Conservation (phyloP, 2,113 vertebrate genomes). For the Salvator merianae region DNA sequence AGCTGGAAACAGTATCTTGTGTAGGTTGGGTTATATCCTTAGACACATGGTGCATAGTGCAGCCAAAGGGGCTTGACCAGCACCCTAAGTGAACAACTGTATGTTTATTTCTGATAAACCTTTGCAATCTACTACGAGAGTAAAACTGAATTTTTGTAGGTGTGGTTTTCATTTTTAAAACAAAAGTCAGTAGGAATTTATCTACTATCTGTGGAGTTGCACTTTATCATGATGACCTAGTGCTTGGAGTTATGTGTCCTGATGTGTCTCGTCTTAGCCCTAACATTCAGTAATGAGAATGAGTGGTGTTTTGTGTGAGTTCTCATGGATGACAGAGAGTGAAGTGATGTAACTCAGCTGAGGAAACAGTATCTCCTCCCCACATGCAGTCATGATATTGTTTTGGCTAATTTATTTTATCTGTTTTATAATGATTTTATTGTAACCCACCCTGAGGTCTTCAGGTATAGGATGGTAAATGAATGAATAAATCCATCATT, state of each 20-base stretch:
- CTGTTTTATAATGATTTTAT: no score
- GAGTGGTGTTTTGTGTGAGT: constrained; percentile 74
- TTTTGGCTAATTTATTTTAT: no score
- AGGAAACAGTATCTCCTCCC: no score
- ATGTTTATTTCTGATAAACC: neutral
- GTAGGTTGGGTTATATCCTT: neutral
- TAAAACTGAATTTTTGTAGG: neutral
- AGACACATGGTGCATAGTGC: no score
- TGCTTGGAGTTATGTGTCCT: constrained; percentile 75
- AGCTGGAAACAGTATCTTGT: no score
- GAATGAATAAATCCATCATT: no score
- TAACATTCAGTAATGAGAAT: constrained; percentile 72
- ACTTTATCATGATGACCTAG: constrained; percentile 66
- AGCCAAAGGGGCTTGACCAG: neutral
- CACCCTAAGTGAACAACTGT: neutral
- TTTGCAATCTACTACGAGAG: neutral
- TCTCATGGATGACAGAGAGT: constrained; percentile 74
- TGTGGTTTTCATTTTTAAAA: constrained; percentile 62
- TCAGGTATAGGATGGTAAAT: no score
- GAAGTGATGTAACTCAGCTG: constrained; percentile 76
- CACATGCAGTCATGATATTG: no score
- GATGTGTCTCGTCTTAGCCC: constrained; percentile 66
- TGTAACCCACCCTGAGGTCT: no score
- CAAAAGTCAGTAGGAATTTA: constrained; percentile 63
- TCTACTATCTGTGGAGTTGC: constrained; percentile 44